Evolutionary conservation across 2,888 invertebrate species (phyloP).

Genomic region (Mystacides longicornis): DNA sequence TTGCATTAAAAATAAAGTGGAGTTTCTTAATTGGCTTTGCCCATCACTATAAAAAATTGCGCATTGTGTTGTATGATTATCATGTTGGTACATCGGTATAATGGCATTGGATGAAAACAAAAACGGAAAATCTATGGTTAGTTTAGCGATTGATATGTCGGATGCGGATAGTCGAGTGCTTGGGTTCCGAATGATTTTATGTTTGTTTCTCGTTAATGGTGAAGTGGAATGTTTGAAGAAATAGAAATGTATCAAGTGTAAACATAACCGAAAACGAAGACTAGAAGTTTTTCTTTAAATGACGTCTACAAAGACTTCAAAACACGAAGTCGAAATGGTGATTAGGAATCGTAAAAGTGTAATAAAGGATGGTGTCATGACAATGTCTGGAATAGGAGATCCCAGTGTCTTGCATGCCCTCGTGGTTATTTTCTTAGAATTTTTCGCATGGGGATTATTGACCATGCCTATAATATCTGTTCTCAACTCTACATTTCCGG

Average conservation of each 20-base stretch:
- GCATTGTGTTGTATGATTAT: neutral
- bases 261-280: constrained; percentile 5
- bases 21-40: too few relatives aligned
- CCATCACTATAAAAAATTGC: too few relatives aligned
- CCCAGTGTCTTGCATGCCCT: constrained; percentile 98
- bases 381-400: constrained; percentile 82
- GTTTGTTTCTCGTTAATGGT: constrained; percentile 7
- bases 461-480: constrained; percentile 96
- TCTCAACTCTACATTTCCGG: constrained; percentile 95
- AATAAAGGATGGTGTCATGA: constrained; percentile 82
- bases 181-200: constrained; percentile 8
- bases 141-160: constrained; percentile 7
- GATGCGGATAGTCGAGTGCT: constrained; percentile 10
- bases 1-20: too few relatives aligned
- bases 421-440: constrained; percentile 98
- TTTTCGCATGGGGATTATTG: constrained; percentile 98
- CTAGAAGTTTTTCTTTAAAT: constrained; percentile 32
- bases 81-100: neutral
- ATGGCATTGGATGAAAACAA: constrained; percentile 1
- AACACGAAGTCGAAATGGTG: constrained; percentile 81
- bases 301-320: constrained; percentile 71
- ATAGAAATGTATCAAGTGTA: constrained; percentile 15
- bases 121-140: neutral
- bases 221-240: constrained; percentile 10
- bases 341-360: constrained; percentile 80